Evolutionary conservation across 2,888 invertebrate species (phyloP), one percentile per base, ranked within the genome.

Genomic region (Noctua comes): DNA sequence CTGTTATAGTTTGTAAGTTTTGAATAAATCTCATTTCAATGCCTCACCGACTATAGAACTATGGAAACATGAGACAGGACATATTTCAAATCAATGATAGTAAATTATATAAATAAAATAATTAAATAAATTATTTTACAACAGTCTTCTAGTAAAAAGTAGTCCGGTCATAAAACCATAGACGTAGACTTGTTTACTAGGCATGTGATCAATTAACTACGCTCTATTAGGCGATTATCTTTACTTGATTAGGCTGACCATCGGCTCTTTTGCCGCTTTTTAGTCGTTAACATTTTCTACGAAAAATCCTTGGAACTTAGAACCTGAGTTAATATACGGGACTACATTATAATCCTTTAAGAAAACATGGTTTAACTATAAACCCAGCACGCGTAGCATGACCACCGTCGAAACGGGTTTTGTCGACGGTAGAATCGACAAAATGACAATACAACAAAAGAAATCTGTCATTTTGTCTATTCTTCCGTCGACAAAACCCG

Each of bases 141-240:
- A 51, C 8, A 51, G 24, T 24, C 13, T 57, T n/a, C 1, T 48
- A n/a, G 4, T 21, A 21, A 36, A 73, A 73, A 13, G n/a, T 16
- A n/a, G 2, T 16, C 1, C 10, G 4, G 16, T 51, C 10, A 16
- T 74, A 40, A 24, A 11, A 43, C 73, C n/a, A 43, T n/a, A 24
- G 2, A 65, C 24, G 24, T 16, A 27, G 24, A 59, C 10, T 36
- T 46, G 16, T 40, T 27, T 1, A 48, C 24, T 62, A 62, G 66
- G 70, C 24, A 66, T 46, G 69, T 70, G 46, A 75, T 81, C 69
- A 46, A 70, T 71, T 75, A 24, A 48, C n/a, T 31, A 68, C 69
- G 27, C 59, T 76, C 76, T 69, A 75, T 81, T 81, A 62, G 21
- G 21, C 68, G 27, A 82, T 76, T 82, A 82, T 64, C 46, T 71